Percentiles rank a stretch among this genome's conserved stretches.
These are phyloP conservation scores for Polydrusus cervinus DNA, from an alignment of 2,888 invertebrate species.

Conservation along the genomic window DNA sequence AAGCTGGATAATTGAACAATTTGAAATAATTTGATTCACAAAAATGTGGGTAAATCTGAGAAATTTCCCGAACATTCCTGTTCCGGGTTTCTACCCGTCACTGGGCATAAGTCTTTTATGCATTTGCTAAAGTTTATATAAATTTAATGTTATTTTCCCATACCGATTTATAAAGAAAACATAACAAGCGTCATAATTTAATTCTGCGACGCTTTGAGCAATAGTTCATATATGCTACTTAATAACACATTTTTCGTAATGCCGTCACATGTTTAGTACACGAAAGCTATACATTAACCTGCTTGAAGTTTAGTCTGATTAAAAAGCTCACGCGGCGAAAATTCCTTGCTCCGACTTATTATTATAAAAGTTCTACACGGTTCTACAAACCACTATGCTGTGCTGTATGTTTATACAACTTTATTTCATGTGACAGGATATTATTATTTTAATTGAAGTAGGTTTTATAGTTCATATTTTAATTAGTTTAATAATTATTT, in stretches of 20 bases:
- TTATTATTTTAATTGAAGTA: conserved; percentile 47
- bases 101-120: no score
- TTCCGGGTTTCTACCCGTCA: no score
- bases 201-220: background rate
- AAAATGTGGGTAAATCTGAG: no score
- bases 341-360: conserved; percentile 33
- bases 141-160: no score
- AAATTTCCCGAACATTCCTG: no score
- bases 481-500: conserved; percentile 43
- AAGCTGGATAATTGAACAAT: no score
- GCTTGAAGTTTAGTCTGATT: conserved; percentile 38
- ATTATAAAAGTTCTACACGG: conserved; percentile 24
- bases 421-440: conserved; percentile 48
- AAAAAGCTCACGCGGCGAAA: conserved; percentile 51
- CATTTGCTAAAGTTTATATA: no score
- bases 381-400: conserved; percentile 22
- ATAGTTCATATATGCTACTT: background rate
- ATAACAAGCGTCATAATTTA: background rate
- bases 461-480: conserved; percentile 28
- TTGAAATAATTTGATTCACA: no score
- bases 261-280: conserved; percentile 24
- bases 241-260: background rate
- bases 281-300: conserved; percentile 28
- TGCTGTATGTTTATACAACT: conserved; percentile 36
- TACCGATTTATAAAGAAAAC: no score